Base-by-base conservation (phyloP, 2,888 invertebrate species). In the Neuroscelio doddi region DNA sequence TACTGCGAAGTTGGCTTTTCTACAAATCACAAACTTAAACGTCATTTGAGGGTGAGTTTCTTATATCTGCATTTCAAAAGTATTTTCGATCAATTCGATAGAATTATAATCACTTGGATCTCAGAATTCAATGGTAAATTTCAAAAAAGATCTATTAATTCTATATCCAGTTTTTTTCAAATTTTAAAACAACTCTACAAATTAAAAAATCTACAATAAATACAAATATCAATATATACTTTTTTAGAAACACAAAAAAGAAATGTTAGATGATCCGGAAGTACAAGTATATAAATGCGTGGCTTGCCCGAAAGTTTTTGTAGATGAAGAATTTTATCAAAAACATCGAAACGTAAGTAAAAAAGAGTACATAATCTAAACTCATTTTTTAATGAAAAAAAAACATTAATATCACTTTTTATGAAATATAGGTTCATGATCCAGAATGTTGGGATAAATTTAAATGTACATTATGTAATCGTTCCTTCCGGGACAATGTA, bases 341-440 rank as follows among this genome's bases (percentile, higher is more conserved):
- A 75, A 73, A 30, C 76, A 76, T 29, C 69, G 74, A 67, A 74
- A 76, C 38, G 77, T 75, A 41, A 53, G 73, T 71, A 49, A n/a
- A n/a, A n/a, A n/a, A n/a, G n/a, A n/a, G n/a, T n/a, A n/a, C n/a
- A n/a, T n/a, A n/a, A n/a, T n/a, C n/a, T n/a, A n/a, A n/a, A n/a
- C n/a, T n/a, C n/a, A 8, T 10, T 44, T 42, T 17, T 24, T 42
- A n/a, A n/a, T n/a, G n/a, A n/a, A n/a, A n/a, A n/a, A n/a, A n/a
- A 9, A 8, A 26, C 26, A 26, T 26, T 4, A 26, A 26, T 8
- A 8, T 5, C 4, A 17, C 32, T 29, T 49, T 47, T 21, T 8
- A 17, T 38, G 26, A 27, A 16, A n/a, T 51, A 2, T 10, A 73
- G 73, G 72, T 73, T 5, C 73, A 74, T 16, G 71, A 74, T 67